These are phyloP conservation scores for Grapholita molesta DNA, from an alignment of 1,140 invertebrate genomes.

Conservation along the genomic window DNA sequence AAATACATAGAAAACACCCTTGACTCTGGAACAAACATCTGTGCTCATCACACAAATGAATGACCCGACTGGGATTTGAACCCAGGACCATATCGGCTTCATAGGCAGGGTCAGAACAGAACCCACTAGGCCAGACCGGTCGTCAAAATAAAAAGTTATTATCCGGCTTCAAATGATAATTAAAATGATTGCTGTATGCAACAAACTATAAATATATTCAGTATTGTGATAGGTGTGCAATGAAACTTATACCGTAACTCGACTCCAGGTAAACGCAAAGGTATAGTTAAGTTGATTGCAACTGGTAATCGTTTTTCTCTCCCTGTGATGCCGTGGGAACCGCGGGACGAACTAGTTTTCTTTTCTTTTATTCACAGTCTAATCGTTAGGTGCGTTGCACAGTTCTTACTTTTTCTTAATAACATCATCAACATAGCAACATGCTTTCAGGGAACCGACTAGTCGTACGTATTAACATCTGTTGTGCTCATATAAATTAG, in stretches of 20 bases:
- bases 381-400: constrained; percentile 2
- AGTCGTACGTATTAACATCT: background rate
- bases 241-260: constrained; percentile 10
- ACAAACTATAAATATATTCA: background rate
- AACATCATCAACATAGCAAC: constrained; percentile 1
- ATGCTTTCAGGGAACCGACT: background rate
- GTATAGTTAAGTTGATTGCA: constrained; percentile 10
- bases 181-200: background rate
- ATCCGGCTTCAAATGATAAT: background rate
- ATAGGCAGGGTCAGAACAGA: no score
- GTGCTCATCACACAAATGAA: no score
- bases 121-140: no score
- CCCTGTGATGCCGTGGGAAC: constrained; percentile 48
- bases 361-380: constrained; percentile 43
- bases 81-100: no score
- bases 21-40: no score
- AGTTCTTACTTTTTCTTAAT: constrained; percentile 19
- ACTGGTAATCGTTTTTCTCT: constrained; percentile 21
- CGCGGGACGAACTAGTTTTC: constrained; percentile 31
- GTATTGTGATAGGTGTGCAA: background rate
- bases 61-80: no score
- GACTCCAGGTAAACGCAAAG: background rate
- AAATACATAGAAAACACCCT: no score
- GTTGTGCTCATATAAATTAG: background rate
- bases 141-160: no score